These are phyloP conservation scores for Ceratoteleas bidentatus DNA, from an alignment of 1,140 invertebrate genomes.

Conservation along the genomic window DNA sequence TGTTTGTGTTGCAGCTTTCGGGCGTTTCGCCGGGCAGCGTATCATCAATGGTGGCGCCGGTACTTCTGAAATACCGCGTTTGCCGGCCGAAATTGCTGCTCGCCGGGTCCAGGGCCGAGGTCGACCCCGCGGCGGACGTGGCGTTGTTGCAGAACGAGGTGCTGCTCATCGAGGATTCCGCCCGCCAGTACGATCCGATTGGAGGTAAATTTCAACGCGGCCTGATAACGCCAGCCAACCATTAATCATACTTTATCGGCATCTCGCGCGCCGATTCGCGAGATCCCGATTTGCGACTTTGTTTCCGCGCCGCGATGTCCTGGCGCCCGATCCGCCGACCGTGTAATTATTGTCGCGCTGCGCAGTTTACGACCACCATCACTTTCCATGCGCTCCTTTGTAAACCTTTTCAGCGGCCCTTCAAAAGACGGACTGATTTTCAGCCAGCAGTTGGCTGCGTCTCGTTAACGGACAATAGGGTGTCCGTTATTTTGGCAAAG, in stretches of 20 bases:
- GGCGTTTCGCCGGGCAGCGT: no score
- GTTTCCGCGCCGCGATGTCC: neutral
- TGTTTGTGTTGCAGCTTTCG: no score
- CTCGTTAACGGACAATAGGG: no score
- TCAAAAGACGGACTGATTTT: no score
- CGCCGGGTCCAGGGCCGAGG: conserved; percentile 84
- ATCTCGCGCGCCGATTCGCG: conserved; percentile 17
- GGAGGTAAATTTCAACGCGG: conserved; percentile 75
- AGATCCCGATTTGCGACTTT: neutral
- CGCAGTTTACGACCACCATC: no score
- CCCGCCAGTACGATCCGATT: conserved; percentile 78
- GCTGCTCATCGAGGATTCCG: conserved; percentile 83
- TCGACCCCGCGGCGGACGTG: conserved; percentile 83
- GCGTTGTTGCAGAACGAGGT: conserved; percentile 83
- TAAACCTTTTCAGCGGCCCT: no score
- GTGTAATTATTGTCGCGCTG: no score
- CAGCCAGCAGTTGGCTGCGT: no score
- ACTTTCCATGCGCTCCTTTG: no score
- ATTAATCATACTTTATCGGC: conserved; percentile 49
- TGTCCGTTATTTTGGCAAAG: no score
- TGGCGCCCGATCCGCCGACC: no score
- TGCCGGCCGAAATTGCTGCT: conserved; percentile 80
- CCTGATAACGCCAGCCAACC: conserved; percentile 45
- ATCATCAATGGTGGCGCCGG: conserved; percentile 81
- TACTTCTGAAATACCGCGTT: conserved; percentile 81